phyloP scores from a whole-genome alignment of 1,140 invertebrate species.

The Babylonia areolata region DNA sequence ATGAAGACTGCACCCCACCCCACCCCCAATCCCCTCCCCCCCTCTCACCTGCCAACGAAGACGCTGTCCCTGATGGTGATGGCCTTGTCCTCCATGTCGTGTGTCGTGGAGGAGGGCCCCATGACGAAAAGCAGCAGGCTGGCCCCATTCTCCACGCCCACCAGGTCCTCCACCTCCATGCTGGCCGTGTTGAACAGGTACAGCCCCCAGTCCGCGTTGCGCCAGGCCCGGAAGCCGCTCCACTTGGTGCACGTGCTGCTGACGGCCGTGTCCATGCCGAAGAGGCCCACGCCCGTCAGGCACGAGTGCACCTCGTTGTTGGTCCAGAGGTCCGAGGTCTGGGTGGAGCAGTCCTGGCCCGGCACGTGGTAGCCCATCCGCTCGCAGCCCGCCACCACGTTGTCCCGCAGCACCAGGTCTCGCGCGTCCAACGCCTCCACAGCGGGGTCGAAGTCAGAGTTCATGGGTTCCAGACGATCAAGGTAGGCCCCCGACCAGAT shows the following conservation, averaged over 20 bases:
- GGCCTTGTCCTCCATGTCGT: constrained; percentile 53
- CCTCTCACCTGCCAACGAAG: constrained; percentile 59
- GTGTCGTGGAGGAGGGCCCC: constrained; percentile 54
- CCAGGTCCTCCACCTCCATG: constrained; percentile 44
- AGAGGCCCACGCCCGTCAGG: constrained; percentile 46
- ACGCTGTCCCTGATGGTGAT: constrained; percentile 52
- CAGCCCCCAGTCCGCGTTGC: constrained; percentile 62
- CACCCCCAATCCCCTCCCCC: no score
- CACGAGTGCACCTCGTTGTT: constrained; percentile 57
- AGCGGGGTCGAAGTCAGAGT: constrained; percentile 56
- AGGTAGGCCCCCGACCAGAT: constrained; percentile 60
- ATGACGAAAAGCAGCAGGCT: constrained; percentile 62
- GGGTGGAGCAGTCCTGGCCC: constrained; percentile 55
- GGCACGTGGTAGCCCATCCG: constrained; percentile 54
- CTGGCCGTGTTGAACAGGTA: constrained; percentile 57
- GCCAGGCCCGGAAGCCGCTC: constrained; percentile 57
- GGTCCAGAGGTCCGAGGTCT: constrained; percentile 38
- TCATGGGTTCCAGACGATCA: constrained; percentile 51
- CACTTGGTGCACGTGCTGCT: constrained; percentile 46
- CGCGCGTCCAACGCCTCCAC: constrained; percentile 58
- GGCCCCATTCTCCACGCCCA: constrained; percentile 60
- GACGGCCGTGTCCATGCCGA: constrained; percentile 44
- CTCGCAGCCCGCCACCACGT: constrained; percentile 65
- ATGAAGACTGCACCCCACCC: no score
- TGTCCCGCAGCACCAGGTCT: constrained; percentile 54